These are phyloP conservation scores for Lasiommata megera DNA, from an alignment of 2,888 invertebrate species.

Conservation along the genomic window DNA sequence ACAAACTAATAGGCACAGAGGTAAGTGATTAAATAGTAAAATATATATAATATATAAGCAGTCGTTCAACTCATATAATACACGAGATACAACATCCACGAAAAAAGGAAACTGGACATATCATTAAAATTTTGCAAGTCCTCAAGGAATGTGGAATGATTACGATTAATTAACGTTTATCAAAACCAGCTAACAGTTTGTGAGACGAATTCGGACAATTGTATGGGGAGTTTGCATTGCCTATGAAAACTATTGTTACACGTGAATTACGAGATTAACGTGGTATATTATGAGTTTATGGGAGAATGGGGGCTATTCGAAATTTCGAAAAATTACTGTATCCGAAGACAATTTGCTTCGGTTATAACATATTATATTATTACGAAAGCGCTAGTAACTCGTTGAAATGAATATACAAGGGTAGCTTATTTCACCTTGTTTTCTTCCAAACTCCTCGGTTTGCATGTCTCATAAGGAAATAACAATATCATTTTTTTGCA, in stretches of 20 bases:
- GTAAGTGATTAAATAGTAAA: conserved; percentile 78
- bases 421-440: conserved; percentile 15
- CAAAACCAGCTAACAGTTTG: neutral
- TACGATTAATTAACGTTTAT: neutral
- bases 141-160: neutral
- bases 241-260: too few species aligned
- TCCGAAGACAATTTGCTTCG: neutral
- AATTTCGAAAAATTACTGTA: too few species aligned
- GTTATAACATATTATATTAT: neutral
- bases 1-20: conserved; percentile 99
- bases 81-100: too few species aligned
- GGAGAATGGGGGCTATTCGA: too few species aligned
- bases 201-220: too few species aligned
- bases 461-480: conserved; percentile 59
- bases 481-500: conserved; percentile 58
- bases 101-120: too few species aligned
- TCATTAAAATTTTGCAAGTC: too few species aligned
- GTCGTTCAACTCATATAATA: too few species aligned
- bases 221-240: too few species aligned
- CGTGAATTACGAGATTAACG: too few species aligned
- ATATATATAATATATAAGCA: too few species aligned
- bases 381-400: neutral
- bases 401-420: neutral
- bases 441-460: conserved; percentile 42
- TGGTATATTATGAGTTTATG: too few species aligned